Evolutionary conservation across 2,888 invertebrate species (phyloP).

Genomic region (Strigamia maritima): DNA sequence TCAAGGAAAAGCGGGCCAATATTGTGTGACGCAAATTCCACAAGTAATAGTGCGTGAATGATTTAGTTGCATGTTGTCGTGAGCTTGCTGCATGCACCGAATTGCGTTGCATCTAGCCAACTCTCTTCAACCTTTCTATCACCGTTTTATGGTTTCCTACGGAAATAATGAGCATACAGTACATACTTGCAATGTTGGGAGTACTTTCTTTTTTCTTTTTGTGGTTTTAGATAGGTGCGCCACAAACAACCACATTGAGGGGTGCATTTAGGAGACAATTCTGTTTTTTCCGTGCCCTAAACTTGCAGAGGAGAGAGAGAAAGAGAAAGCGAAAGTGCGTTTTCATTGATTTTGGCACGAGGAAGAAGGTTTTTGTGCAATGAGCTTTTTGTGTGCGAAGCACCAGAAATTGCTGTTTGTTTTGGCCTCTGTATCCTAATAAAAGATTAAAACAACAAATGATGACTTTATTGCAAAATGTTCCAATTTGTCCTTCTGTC

Average conservation of each 20-base stretch:
- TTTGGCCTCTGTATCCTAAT: not conserved
- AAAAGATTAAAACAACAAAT: constrained; percentile 20
- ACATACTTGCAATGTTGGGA: not conserved
- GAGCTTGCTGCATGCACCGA: constrained; percentile 1
- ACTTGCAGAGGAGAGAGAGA: not conserved
- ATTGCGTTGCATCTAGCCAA: not conserved
- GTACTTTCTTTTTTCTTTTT: not conserved
- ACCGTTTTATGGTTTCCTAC: constrained; percentile 17
- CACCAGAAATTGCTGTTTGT: constrained; percentile 15
- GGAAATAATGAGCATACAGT: not conserved
- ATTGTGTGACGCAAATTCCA: constrained; percentile 24
- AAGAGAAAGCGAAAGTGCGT: not conserved
- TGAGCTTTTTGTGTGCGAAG: not conserved
- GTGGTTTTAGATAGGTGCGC: not conserved
- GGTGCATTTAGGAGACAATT: constrained; percentile 23
- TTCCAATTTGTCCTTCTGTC: not conserved
- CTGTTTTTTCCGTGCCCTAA: not conserved
- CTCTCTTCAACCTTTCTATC: not conserved
- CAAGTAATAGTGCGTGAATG: constrained; percentile 15
- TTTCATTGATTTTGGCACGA: constrained; percentile 27
- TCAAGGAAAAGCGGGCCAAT: constrained; percentile 12
- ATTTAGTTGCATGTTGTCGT: constrained; percentile 22
- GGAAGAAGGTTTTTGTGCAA: not conserved
- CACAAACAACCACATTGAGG: not conserved
- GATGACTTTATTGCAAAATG: constrained; percentile 2